Evolutionary conservation across 2,113 vertebrate genomes (phyloP).

Genomic region (Thymallus thymallus): DNA sequence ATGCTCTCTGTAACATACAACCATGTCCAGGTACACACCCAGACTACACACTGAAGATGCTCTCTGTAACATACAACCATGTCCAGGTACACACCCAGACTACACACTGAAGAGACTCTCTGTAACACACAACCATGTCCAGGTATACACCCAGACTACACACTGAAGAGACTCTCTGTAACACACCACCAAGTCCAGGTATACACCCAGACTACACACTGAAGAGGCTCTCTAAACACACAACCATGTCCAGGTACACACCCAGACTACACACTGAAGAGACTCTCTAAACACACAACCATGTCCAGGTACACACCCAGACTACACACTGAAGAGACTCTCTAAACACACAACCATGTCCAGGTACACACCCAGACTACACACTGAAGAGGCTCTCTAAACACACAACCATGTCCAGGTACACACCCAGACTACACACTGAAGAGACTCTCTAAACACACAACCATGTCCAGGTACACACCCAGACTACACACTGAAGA

Average conservation of each 20-base stretch:
- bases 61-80: too few species aligned
- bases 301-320: slow-evolving; percentile 32
- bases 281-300: too few species aligned
- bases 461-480: slow-evolving; percentile 86
- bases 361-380: slow-evolving; percentile 72
- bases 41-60: too few species aligned
- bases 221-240: slow-evolving; percentile 95
- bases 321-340: slow-evolving; percentile 92
- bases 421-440: slow-evolving; percentile 79
- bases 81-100: too few species aligned
- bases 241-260: slow-evolving; percentile 86
- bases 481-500: too few species aligned
- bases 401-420: too few species aligned
- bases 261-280: too few species aligned
- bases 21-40: slow-evolving; percentile 82
- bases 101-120: too few species aligned
- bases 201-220: slow-evolving; percentile 79
- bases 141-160: slow-evolving; percentile 66
- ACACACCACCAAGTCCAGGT: too few species aligned
- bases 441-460: slow-evolving; percentile 95
- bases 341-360: slow-evolving; percentile 92
- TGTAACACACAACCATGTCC: slow-evolving; percentile 92
- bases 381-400: too few species aligned
- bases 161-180: too few species aligned
- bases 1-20: slow-evolving; percentile 93